phyloP scores from a whole-genome alignment of 2,113 vertebrate genomes.

The Tricholaema leucomelas region DNA sequence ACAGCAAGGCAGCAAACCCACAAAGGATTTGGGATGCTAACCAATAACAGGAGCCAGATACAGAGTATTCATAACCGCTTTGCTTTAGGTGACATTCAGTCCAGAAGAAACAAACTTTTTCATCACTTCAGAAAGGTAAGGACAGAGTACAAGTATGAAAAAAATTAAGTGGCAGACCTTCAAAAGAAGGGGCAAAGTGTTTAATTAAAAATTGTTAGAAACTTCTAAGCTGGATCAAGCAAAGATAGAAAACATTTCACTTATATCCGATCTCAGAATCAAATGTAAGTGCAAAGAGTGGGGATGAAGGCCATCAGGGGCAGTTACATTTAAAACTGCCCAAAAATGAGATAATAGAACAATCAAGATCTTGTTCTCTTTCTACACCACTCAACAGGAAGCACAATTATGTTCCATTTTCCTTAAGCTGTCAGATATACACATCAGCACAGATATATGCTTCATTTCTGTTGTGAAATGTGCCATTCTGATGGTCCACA shows the following conservation, averaged over 20 bases:
- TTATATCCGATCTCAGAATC: conserved; percentile 30
- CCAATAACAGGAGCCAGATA: not conserved
- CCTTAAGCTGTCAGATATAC: not conserved
- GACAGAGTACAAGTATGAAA: not conserved
- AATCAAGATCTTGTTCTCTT: not conserved
- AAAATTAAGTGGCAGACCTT: not conserved
- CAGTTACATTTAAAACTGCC: conserved; percentile 16
- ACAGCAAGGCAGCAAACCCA: not conserved
- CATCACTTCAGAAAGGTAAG: not conserved
- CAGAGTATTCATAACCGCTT: not conserved
- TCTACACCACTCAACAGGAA: not conserved
- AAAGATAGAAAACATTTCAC: conserved; percentile 15
- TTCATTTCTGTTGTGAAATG: not conserved
- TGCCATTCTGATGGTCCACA: conserved; percentile 18
- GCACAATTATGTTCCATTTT: not conserved
- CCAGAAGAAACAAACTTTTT: not conserved
- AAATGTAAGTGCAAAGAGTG: conserved; percentile 1
- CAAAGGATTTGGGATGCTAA: not conserved
- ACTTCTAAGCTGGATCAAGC: conserved; percentile 16
- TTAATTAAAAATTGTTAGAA: conserved; percentile 29
- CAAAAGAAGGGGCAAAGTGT: not conserved
- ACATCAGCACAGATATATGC: not conserved
- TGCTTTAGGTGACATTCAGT: not conserved
- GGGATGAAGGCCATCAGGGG: not conserved
- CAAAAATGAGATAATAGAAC: not conserved